A percentile compares a stretch with the other conserved stretches of the same genome.
These are phyloP conservation scores for Crocallis elinguaria DNA, from an alignment of 2,888 invertebrate genomes.

Conservation along the genomic window DNA sequence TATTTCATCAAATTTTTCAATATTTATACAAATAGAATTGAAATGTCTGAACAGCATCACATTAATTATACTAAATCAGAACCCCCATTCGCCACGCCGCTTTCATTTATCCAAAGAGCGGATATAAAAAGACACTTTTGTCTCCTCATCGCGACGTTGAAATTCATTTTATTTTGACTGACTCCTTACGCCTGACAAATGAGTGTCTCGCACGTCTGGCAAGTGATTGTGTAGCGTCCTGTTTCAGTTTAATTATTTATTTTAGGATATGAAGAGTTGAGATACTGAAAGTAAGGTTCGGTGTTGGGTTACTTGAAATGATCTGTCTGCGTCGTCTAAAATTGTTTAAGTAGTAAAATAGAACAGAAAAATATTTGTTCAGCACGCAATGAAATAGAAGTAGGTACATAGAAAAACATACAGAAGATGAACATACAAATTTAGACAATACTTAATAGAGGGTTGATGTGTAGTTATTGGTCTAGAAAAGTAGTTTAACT, in stretches of 20 bases:
- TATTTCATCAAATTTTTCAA: too few species aligned
- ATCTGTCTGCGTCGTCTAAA: slow-evolving; percentile 1
- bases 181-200: slow-evolving; percentile 56
- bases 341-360: not conserved
- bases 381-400: too few species aligned
- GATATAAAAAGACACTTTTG: slow-evolving; percentile 27
- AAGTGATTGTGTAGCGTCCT: slow-evolving; percentile 25
- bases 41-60: not conserved
- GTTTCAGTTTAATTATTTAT: slow-evolving; percentile 28
- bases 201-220: slow-evolving; percentile 37
- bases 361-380: too few species aligned
- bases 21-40: not conserved
- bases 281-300: slow-evolving; percentile 38
- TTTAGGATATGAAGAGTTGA: slow-evolving; percentile 14
- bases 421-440: too few species aligned
- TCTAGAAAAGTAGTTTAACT: too few species aligned
- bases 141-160: slow-evolving; percentile 36
- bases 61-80: slow-evolving; percentile 4
- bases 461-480: too few species aligned
- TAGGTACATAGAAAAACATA: too few species aligned
- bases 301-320: slow-evolving; percentile 17
- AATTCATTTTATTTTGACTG: slow-evolving; percentile 45
- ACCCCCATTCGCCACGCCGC: slow-evolving; percentile 15
- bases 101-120: slow-evolving; percentile 22
- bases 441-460: too few species aligned